Evolutionary conservation across 53 echinoderm and acorn worm genomes (phyloP).

Genomic region (Astropecten irregularis): DNA sequence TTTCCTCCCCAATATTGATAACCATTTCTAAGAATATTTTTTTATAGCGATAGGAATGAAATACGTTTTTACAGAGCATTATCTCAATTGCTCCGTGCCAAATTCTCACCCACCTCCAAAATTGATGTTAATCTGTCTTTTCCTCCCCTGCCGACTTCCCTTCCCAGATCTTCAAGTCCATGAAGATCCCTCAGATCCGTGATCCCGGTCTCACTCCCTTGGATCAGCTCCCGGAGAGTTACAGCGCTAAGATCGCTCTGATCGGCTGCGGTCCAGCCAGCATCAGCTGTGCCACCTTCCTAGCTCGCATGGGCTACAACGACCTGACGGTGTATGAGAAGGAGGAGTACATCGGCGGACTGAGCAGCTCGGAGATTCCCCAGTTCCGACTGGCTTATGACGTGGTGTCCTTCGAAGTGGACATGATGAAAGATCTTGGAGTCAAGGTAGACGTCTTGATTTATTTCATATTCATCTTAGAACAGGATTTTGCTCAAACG

Average conservation of each 20-base stretch:
- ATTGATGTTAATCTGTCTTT: no score
- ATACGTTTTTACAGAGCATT: no score
- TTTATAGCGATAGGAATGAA: no score
- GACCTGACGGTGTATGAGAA: conserved; percentile 93
- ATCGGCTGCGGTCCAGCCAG: conserved; percentile 96
- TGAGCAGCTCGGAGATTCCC: conserved; percentile 95
- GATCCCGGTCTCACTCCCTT: conserved; percentile 75
- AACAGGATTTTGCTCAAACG: no score
- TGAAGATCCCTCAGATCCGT: conserved; percentile 94
- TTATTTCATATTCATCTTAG: no score
- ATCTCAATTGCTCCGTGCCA: no score
- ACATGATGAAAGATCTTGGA: conserved; percentile 73
- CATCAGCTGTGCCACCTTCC: conserved; percentile 98
- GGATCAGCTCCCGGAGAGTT: conserved; percentile 86
- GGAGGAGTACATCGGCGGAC: conserved; percentile 88
- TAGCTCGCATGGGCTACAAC: conserved; percentile 84
- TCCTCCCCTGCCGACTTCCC: no score
- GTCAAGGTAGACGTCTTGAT: no score
- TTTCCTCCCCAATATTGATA: no score
- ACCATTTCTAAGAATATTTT: no score
- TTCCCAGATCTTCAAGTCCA: conserved; percentile 84
- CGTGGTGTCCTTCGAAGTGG: conserved; percentile 88
- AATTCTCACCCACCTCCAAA: no score
- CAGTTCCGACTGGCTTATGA: conserved; percentile 92
- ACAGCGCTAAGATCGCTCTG: conserved; percentile 83